These are phyloP conservation scores for Adineta ricciae DNA, from an alignment of 2,888 invertebrate species.

Conservation along the genomic window DNA sequence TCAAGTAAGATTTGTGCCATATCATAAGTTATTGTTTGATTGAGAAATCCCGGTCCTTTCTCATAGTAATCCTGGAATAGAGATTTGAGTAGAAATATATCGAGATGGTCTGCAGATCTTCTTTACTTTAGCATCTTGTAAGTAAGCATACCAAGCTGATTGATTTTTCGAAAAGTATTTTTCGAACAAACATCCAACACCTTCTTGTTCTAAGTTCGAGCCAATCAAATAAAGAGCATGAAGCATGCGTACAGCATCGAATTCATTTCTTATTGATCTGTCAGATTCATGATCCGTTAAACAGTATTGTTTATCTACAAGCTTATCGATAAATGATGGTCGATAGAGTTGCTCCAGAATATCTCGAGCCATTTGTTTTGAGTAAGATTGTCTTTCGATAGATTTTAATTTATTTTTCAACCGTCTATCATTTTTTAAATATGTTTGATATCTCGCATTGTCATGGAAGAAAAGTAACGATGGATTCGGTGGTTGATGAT, in stretches of 20 bases:
- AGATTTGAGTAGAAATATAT: not conserved
- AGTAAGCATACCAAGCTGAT: not conserved
- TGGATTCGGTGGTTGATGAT: not conserved
- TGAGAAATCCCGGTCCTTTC: not conserved
- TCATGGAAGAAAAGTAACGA: not conserved
- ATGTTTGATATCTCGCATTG: not conserved
- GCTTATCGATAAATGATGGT: not conserved
- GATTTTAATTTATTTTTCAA: not conserved
- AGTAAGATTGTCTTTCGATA: not conserved
- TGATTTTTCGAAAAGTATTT: not conserved
- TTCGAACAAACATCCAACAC: not conserved
- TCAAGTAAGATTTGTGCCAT: not conserved
- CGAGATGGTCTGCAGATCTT: no score
- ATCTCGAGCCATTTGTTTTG: not conserved
- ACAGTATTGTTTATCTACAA: not conserved
- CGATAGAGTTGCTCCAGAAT: not conserved
- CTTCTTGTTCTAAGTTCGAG: not conserved
- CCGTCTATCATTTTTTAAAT: not conserved
- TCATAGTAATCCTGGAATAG: not conserved
- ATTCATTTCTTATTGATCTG: not conserved
- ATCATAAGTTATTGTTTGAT: not conserved
- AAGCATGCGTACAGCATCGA: not conserved
- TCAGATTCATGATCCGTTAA: not conserved
- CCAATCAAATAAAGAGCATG: not conserved
- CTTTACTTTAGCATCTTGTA: not conserved